Conservation (phyloP, 1,140 invertebrate species). For the Drosophila arizonae region DNA sequence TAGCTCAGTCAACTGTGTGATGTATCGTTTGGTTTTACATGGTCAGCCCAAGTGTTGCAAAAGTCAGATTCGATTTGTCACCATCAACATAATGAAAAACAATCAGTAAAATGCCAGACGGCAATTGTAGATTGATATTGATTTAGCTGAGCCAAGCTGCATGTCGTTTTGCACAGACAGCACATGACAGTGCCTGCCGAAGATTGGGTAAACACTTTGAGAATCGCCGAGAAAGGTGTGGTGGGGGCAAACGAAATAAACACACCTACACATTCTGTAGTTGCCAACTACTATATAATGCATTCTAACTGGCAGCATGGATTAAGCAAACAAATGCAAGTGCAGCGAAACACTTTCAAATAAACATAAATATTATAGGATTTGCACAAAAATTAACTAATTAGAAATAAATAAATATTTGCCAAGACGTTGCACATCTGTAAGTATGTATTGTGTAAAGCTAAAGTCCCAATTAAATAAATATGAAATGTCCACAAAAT, state of each 20-base stretch:
- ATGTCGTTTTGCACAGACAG: conserved; percentile 8
- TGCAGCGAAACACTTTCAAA: too few species aligned
- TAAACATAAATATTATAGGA: not conserved
- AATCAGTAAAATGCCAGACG: conserved; percentile 64
- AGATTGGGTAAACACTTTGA: conserved; percentile 22
- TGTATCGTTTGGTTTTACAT: conserved; percentile 76
- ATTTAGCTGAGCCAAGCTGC: conserved; percentile 37
- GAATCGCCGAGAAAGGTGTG: not conserved
- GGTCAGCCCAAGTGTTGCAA: conserved; percentile 58
- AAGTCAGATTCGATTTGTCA: conserved; percentile 72
- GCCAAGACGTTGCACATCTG: too few species aligned
- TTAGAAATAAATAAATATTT: not conserved
- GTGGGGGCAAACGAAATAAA: too few species aligned
- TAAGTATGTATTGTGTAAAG: too few species aligned
- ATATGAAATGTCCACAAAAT: too few species aligned
- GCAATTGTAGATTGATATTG: conserved; percentile 66
- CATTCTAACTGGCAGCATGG: not conserved
- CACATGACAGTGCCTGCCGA: not conserved
- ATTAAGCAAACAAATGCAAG: not conserved
- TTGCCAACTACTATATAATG: not conserved
- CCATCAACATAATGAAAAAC: conserved; percentile 75
- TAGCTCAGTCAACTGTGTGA: conserved; percentile 55
- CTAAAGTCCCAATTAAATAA: too few species aligned
- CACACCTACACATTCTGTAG: too few species aligned
- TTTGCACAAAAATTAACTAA: conserved; percentile 9